Percentiles rank a stretch among this genome's conserved stretches.
phyloP scores from a whole-genome alignment of 2,113 vertebrate species.

The Triplophysa rosa region DNA sequence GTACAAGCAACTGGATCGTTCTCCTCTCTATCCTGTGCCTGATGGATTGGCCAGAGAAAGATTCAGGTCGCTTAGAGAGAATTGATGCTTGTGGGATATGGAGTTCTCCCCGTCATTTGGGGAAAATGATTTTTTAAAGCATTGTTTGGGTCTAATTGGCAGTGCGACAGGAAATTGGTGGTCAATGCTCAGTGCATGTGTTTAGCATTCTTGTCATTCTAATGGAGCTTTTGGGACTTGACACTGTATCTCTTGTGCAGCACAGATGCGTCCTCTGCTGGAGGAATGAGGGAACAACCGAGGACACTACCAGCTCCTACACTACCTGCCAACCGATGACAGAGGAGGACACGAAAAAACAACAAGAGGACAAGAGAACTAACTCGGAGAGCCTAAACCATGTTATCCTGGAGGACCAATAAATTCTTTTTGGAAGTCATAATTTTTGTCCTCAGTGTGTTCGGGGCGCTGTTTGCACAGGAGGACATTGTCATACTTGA shows the following conservation, averaged over 20 bases:
- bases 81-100: slow-evolving; percentile 43
- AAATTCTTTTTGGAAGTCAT: slow-evolving; percentile 10
- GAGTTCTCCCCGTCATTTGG: slow-evolving; percentile 36
- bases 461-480: not conserved
- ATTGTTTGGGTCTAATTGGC: slow-evolving; percentile 18
- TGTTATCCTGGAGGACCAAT: slow-evolving; percentile 8
- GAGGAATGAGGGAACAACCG: slow-evolving; percentile 43
- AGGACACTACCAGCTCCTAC: slow-evolving; percentile 43
- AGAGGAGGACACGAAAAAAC: slow-evolving; percentile 17
- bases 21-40: slow-evolving; percentile 46
- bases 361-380: slow-evolving; percentile 27
- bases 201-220: slow-evolving; percentile 51
- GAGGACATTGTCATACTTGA: slow-evolving; percentile 79
- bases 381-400: slow-evolving; percentile 2
- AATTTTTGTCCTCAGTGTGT: slow-evolving; percentile 1
- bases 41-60: slow-evolving; percentile 48
- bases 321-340: slow-evolving; percentile 9
- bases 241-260: slow-evolving; percentile 67
- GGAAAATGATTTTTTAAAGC: slow-evolving; percentile 25
- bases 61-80: slow-evolving; percentile 37
- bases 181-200: slow-evolving; percentile 36
- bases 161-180: slow-evolving; percentile 21
- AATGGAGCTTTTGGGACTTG: slow-evolving; percentile 58
- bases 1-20: slow-evolving; percentile 38
- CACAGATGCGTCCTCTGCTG: slow-evolving; percentile 52